A percentile compares a stretch with the other conserved stretches of the same genome.
Evolutionary conservation across 2,113 vertebrate genomes (phyloP).

Genomic region (Aptenodytes forsteri): DNA sequence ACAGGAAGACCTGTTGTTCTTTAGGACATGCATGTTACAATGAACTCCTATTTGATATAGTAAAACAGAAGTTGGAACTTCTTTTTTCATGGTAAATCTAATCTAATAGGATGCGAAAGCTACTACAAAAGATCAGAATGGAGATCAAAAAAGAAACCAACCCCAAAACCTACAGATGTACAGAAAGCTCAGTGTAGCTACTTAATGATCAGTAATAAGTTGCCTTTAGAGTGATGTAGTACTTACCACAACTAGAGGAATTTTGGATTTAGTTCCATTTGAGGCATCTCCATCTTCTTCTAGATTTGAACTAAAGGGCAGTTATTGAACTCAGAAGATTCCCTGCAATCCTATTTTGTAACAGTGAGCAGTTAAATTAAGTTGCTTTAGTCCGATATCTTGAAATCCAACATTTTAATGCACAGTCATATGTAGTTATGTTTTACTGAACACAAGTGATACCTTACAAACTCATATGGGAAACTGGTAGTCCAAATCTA

Average conservation of each 20-base stretch:
- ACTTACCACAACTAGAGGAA: not conserved
- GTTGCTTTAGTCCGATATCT: not conserved
- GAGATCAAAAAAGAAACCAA: not conserved
- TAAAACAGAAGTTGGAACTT: not conserved
- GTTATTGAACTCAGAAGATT: not conserved
- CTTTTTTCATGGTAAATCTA: not conserved
- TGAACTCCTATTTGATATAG: not conserved
- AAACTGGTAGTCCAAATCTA: not conserved
- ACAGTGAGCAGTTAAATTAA: not conserved
- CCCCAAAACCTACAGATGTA: not conserved
- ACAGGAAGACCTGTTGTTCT: not conserved
- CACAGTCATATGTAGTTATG: not conserved
- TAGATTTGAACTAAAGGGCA: not conserved
- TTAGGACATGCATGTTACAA: fast-evolving
- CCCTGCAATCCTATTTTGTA: not conserved
- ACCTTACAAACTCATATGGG: not conserved
- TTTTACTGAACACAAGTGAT: not conserved
- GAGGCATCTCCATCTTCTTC: not conserved
- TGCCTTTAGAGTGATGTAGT: not conserved
- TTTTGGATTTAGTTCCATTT: not conserved
- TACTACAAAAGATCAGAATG: not conserved
- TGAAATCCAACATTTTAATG: not conserved
- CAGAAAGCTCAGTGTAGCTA: not conserved
- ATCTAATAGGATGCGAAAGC: not conserved
- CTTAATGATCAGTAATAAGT: not conserved